Percentiles rank a stretch among this genome's conserved stretches.
phyloP scores from a whole-genome alignment of 2,113 vertebrate genomes.

The Anoura caudifer region DNA sequence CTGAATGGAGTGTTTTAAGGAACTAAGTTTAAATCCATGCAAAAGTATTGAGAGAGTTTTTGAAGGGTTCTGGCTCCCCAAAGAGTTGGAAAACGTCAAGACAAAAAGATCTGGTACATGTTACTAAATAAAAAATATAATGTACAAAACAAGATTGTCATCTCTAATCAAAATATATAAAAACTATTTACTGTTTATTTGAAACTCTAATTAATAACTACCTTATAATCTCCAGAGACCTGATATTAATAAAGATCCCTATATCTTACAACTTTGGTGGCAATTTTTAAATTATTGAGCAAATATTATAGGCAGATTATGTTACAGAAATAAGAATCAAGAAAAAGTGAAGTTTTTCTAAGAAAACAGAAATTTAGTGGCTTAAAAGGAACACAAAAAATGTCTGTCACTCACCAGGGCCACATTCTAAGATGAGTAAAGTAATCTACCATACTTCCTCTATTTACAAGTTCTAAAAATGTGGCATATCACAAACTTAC shows the following conservation, averaged over 20 bases:
- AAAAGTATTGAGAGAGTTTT: not conserved
- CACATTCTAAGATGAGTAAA: not conserved
- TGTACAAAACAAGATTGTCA: not conserved
- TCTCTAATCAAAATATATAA: not conserved
- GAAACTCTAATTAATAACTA: not conserved
- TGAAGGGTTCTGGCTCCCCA: not conserved
- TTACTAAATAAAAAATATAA: not conserved
- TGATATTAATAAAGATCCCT: not conserved
- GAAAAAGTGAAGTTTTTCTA: not conserved
- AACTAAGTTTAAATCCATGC: not conserved
- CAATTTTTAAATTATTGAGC: not conserved
- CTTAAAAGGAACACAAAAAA: constrained; percentile 19
- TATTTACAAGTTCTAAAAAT: not conserved
- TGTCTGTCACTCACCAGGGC: not conserved
- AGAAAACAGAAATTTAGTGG: not conserved
- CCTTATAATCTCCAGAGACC: not conserved
- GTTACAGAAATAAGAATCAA: not conserved
- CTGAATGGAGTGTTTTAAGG: not conserved
- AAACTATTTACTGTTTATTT: not conserved
- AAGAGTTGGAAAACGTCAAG: not conserved
- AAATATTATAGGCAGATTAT: not conserved
- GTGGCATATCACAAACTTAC: not conserved
- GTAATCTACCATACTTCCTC: not conserved
- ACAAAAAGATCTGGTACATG: not conserved
- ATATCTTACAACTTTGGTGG: not conserved